A percentile compares a stretch with the other conserved stretches of the same genome.
phyloP scores from a whole-genome alignment of 2,888 invertebrate genomes.

The Trileptium ribeirensis region DNA sequence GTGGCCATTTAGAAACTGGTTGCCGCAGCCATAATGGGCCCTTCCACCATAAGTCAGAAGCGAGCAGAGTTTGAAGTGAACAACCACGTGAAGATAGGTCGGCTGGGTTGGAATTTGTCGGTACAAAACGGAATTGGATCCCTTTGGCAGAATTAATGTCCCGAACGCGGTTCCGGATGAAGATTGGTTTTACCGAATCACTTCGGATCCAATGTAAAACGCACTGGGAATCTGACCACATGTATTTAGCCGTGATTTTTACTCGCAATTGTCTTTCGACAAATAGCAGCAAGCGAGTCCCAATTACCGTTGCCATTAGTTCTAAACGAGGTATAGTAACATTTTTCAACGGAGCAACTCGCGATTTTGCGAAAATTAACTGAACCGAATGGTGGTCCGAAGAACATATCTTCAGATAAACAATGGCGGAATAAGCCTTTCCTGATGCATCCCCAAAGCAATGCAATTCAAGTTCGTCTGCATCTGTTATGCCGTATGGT shows the following conservation, averaged over 20 bases:
- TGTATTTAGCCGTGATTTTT: neutral
- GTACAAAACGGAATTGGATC: neutral
- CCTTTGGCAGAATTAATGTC: neutral
- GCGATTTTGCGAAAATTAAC: neutral
- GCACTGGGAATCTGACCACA: conserved; percentile 9
- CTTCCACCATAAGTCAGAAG: no score
- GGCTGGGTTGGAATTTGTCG: conserved; percentile 41
- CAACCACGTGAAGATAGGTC: conserved; percentile 24
- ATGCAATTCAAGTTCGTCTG: neutral
- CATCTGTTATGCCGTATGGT: neutral
- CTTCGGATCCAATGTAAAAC: neutral
- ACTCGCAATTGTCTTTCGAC: neutral
- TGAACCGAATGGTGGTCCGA: neutral
- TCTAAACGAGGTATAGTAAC: conserved; percentile 20
- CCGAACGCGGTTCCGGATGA: neutral
- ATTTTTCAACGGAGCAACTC: neutral
- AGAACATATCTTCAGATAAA: neutral
- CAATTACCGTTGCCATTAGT: neutral
- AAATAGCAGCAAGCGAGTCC: neutral
- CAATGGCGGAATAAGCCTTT: neutral
- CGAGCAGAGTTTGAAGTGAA: no score
- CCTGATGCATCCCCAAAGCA: neutral
- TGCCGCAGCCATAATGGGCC: no score
- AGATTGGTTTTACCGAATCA: neutral
- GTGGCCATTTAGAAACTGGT: no score